phyloP scores from a whole-genome alignment of 1,140 invertebrate species.

The Calliopsis andreniformis region DNA sequence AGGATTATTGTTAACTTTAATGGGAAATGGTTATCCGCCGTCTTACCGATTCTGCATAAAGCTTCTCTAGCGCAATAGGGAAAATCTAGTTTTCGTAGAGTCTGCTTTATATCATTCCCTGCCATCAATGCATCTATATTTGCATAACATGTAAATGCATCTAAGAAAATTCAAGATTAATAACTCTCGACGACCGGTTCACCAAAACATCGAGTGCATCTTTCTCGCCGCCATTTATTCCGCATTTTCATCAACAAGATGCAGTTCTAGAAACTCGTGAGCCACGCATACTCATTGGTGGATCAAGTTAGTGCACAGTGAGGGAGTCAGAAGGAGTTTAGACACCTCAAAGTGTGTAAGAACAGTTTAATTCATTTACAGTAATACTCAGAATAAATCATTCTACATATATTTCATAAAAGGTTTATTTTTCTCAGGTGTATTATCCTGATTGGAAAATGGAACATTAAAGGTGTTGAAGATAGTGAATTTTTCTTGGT shows the following conservation, averaged over 20 bases:
- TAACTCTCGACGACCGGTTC: background rate
- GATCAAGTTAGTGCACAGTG: no score
- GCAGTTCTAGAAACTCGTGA: background rate
- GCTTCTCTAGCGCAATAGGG: constrained; percentile 86
- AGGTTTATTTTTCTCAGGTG: no score
- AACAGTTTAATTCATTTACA: no score
- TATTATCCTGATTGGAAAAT: no score
- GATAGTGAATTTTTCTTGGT: no score
- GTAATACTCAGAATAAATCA: no score
- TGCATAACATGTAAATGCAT: background rate
- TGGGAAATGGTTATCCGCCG: no score
- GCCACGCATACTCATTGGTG: background rate
- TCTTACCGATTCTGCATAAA: constrained; percentile 83
- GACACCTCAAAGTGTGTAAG: no score
- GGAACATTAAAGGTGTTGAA: no score
- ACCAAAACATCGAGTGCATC: background rate
- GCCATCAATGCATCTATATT: constrained; percentile 60
- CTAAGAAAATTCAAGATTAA: background rate
- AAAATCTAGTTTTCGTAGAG: constrained; percentile 84
- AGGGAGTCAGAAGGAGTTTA: no score
- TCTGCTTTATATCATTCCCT: constrained; percentile 77
- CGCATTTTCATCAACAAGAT: constrained; percentile 6
- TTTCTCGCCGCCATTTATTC: background rate
- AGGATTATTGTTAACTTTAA: no score
- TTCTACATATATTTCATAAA: no score